phyloP scores from a whole-genome alignment of 2,888 invertebrate genomes.

The Shargacucullia verbasci region DNA sequence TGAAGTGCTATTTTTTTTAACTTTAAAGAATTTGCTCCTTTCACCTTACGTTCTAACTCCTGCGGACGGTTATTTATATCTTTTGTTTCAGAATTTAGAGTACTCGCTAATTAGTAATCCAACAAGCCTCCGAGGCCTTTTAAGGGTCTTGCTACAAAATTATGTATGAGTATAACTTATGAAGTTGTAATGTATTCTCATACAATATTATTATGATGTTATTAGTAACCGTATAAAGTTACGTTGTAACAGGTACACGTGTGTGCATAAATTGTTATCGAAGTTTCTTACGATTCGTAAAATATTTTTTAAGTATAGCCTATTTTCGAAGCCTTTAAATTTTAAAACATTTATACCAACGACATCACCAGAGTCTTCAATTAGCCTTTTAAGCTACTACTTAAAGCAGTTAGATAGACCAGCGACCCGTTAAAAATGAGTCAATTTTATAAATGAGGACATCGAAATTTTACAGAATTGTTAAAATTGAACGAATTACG shows the following conservation, averaged over 20 bases:
- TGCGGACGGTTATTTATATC: not conserved
- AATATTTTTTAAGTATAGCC: no score
- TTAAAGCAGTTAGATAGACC: constrained; percentile 41
- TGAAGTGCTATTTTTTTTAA: not conserved
- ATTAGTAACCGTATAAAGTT: constrained; percentile 6
- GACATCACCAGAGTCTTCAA: constrained; percentile 12
- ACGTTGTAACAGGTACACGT: not conserved
- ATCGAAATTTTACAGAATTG: constrained; percentile 44
- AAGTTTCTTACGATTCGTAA: no score
- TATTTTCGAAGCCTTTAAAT: no score
- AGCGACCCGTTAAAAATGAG: constrained; percentile 40
- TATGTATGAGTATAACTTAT: constrained; percentile 1
- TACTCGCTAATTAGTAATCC: constrained; percentile 17
- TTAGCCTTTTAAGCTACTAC: constrained; percentile 30
- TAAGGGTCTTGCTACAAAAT: constrained; percentile 1
- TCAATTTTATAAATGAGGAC: constrained; percentile 42
- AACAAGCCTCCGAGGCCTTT: not conserved
- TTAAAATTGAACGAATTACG: constrained; percentile 39
- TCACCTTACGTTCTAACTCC: not conserved
- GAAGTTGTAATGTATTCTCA: constrained; percentile 4
- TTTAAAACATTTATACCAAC: no score
- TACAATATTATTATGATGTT: no score
- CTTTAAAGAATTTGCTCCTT: constrained; percentile 2
- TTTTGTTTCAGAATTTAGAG: not conserved
- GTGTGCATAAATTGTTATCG: no score